These are phyloP conservation scores for Papilio dardanus DNA, from an alignment of 1,140 invertebrate genomes.

Conservation along the genomic window DNA sequence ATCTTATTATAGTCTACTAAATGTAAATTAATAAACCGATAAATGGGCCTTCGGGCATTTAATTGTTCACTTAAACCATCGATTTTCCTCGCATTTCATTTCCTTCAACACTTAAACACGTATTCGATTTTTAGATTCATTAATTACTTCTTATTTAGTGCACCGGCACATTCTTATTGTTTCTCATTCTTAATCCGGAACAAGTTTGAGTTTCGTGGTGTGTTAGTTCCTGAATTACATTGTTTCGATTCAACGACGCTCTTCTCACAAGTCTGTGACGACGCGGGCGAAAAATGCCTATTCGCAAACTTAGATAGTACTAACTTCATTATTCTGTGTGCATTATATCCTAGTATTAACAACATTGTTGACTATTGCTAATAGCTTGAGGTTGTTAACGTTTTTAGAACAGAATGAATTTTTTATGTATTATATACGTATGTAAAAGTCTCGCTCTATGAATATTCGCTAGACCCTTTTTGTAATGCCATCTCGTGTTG, in stretches of 20 bases:
- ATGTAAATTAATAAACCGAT: conserved; percentile 20
- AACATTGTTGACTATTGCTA: conserved; percentile 83
- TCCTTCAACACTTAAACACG: conserved; percentile 4
- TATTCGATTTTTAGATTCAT: conserved; percentile 16
- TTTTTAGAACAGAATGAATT: conserved; percentile 80
- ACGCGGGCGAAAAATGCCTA: conserved; percentile 47
- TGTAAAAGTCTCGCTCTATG: conserved; percentile 76
- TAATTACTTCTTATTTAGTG: conserved; percentile 3
- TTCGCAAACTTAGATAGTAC: conserved; percentile 54
- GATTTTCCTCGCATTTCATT: conserved; percentile 24
- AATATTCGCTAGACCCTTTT: conserved; percentile 79
- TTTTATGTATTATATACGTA: conserved; percentile 81
- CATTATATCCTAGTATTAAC: conserved; percentile 78
- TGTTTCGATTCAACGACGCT: conserved; percentile 46
- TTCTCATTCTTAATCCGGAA: not conserved
- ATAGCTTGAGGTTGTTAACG: conserved; percentile 82
- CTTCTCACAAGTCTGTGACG: conserved; percentile 40
- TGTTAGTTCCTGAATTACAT: conserved; percentile 51
- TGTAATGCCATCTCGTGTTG: conserved; percentile 79
- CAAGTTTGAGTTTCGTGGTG: conserved; percentile 40
- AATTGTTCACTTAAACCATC: conserved; percentile 7
- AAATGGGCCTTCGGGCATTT: not conserved
- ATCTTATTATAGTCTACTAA: conserved; percentile 29
- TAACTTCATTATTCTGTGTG: conserved; percentile 73
- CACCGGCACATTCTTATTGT: not conserved